Base-by-base conservation (phyloP, 2,797 vertebrate genomes). In the Sebastes aleutianus region DNA sequence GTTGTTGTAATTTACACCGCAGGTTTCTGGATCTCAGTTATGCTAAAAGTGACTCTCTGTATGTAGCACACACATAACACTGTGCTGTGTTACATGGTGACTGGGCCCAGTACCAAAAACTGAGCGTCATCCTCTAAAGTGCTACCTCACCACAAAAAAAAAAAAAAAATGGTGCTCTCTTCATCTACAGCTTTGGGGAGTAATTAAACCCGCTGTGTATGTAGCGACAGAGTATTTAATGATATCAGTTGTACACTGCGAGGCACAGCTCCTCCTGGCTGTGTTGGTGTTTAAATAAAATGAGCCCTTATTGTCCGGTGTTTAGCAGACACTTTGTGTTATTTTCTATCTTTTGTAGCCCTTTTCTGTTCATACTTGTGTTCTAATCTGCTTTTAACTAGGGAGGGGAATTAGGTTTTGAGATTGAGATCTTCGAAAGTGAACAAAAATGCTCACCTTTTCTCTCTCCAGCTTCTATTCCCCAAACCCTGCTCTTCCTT, bases 1-100 rank as follows among this genome's bases (percentile, higher is more conserved):
- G 86, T 88, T 82, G 88, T 89, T 89, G 87, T 92, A 91, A 93
- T 89, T 87, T 85, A 87, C 88, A 54, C 88, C 27, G 47, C 88
- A 79, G 88, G 84, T 80, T 89, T 83, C 88, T 90, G 89, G 89
- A 92, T 92, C 85, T 83, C 88, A 83, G 84, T 78, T 80, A 69
- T 68, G 84, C 87, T 89, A 79, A 88, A 90, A 85, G 86, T 58
- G 70, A 75, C 67, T 82, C 79, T 81, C 85, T 76, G 78, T 77
- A 47, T 73, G 74, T 88, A 74, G 43, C 66, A 5, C 16, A 74
- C 80, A 83, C 76, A 89, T 71, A 59, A 22, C 67, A 57, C 59
- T 13, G 20, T 5, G 43, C 26, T 24, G 70, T 74, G 73, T 63
- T 79, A 77, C 62, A 72, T 82, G 53, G 13, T 64, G 76, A 84